phyloP scores from a whole-genome alignment of 2,113 vertebrate species.

The Seriola dumerili region DNA sequence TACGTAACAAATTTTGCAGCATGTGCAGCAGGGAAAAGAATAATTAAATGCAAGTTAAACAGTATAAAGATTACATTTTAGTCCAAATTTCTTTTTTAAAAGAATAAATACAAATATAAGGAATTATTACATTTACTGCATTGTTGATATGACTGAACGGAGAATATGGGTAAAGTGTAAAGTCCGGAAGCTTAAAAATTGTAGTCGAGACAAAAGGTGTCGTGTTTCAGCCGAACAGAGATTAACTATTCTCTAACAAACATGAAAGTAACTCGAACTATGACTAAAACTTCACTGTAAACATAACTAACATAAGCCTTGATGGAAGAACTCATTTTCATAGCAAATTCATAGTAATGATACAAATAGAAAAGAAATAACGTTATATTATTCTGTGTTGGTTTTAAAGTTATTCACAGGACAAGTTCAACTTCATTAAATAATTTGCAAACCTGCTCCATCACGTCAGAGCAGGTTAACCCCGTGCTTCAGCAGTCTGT shows the following conservation, averaged over 20 bases:
- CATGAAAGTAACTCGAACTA: background rate
- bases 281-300: background rate
- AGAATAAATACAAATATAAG: constrained; percentile 4
- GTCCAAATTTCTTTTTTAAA: background rate
- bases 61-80: background rate
- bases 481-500: constrained; percentile 93
- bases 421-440: background rate
- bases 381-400: background rate
- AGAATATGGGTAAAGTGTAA: background rate
- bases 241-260: background rate
- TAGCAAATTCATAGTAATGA: background rate
- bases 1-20: constrained; percentile 1
- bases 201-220: background rate
- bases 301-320: background rate
- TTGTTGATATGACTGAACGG: background rate
- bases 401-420: constrained; percentile 23
- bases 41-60: background rate
- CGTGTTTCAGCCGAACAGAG: background rate
- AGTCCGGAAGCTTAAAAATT: background rate
- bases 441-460: rapidly evolving
- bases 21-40: background rate
- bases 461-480: constrained; percentile 91
- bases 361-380: background rate
- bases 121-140: background rate
- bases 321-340: background rate